Evolutionary conservation across 2,797 vertebrate species (phyloP).

Genomic region (Alosa sapidissima): DNA sequence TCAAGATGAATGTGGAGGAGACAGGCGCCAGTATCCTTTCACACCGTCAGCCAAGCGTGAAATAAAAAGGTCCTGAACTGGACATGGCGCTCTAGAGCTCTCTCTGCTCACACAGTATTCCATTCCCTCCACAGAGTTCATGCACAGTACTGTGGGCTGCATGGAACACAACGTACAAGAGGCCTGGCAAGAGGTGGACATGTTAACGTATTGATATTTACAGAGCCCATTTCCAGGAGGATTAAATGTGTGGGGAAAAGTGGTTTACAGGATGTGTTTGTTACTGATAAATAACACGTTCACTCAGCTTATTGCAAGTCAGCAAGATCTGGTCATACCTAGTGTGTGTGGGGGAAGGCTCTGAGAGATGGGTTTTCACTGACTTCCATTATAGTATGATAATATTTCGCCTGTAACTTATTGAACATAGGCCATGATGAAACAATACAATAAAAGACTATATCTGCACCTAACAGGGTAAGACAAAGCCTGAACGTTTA

Average conservation of each 20-base stretch:
- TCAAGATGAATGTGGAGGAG: conserved; percentile 38
- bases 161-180: neutral
- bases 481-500: neutral
- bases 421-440: neutral
- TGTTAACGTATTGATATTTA: conserved; percentile 18
- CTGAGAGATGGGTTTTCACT: neutral
- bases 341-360: neutral
- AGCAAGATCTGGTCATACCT: neutral
- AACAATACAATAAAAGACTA: neutral
- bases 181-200: neutral
- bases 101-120: neutral
- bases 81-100: neutral
- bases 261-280: neutral
- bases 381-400: conserved; percentile 22
- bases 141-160: neutral
- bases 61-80: conserved; percentile 40
- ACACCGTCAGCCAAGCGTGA: conserved; percentile 39
- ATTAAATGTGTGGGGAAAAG: conserved; percentile 1
- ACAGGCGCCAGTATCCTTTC: conserved; percentile 26
- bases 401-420: conserved; percentile 6
- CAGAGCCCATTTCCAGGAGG: neutral
- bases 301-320: neutral
- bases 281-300: neutral
- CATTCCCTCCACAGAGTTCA: neutral
- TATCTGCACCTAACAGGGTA: neutral